Base-by-base conservation (phyloP, 1,140 invertebrate genomes). In the Sycophaga agraensis region DNA sequence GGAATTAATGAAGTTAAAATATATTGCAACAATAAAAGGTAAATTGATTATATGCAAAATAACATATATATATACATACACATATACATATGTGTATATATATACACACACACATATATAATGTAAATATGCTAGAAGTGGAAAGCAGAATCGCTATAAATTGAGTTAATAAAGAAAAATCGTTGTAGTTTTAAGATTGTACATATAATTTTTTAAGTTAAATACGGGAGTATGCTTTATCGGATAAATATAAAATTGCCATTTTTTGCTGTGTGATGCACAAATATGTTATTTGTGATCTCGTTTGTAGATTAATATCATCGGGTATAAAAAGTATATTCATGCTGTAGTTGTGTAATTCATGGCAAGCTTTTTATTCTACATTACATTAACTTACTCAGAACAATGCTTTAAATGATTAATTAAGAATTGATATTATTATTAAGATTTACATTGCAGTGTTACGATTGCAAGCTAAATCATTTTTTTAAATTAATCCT, bases 81-180 rank as follows among this genome's bases (percentile, higher is more conserved):
- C 14, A 63, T 55, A 50, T 40, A 48, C 46, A 63, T 57, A 57
- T 58, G 55, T 62, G 59, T 62, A 62, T 49, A 62, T 62, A 62
- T 48, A 22, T 35, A 62, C 40, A 4, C 43, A 62, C 40, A 50
- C 42, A 24, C 17, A 31, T 31, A 31, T 11, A 16, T 39, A 2
- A 48, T 54, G 43, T 49, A 55, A 61, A 35, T 9, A 28, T 21
- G n/a, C n/a, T n/a, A n/a, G n/a, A n/a, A n/a, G n/a, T n/a, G n/a
- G n/a, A n/a, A n/a, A n/a, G n/a, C n/a, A n/a, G n/a, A n/a, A n/a
- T n/a, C n/a, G n/a, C n/a, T n/a, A n/a, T n/a, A n/a, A n/a, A 56
- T 42, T 22, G 45, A 55, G 2, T 48, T 35, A 37, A 45, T 16
- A 34, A 19, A 39, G 43, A 50, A 42, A 48, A 48, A 56, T 40